phyloP scores from a whole-genome alignment of 2,113 vertebrate genomes.

The Raja brachyura region DNA sequence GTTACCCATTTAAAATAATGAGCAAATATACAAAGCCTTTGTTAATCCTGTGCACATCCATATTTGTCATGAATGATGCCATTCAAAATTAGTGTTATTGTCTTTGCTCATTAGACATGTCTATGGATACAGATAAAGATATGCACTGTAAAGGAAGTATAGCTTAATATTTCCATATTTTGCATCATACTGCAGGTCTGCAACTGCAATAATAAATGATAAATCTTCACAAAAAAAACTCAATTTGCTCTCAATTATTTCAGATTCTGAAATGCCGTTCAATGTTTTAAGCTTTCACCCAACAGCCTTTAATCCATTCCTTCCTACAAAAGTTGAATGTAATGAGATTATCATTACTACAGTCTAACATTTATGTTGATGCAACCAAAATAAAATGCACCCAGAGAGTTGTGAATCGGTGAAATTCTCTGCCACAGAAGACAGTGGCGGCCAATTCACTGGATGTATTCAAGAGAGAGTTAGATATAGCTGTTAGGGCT shows the following conservation, averaged over 20 bases:
- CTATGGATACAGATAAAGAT: conserved; percentile 20
- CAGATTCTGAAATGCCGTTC: neutral
- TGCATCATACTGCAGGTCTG: neutral
- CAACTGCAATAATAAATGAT: conserved; percentile 22
- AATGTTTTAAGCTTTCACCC: conserved; percentile 21
- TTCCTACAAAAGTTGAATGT: neutral
- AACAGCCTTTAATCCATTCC: conserved; percentile 20
- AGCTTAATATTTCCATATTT: neutral
- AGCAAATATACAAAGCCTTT: conserved; percentile 49
- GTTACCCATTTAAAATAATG: conserved; percentile 58
- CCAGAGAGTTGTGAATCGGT: no score
- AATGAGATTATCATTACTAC: conserved; percentile 8
- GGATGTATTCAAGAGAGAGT: no score
- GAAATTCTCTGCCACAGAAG: no score
- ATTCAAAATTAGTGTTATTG: conserved; percentile 26
- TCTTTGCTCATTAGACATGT: conserved; percentile 15
- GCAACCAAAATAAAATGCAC: neutral
- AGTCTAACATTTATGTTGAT: conserved; percentile 2
- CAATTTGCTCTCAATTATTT: neutral
- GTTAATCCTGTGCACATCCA: conserved; percentile 39
- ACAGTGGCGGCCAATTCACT: no score
- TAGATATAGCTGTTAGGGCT: no score
- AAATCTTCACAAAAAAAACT: conserved; percentile 1
- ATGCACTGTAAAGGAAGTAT: conserved; percentile 16
- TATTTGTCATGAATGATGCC: conserved; percentile 40